Base-by-base conservation (phyloP, 2,888 invertebrate species). In the Scaptomyza caliginosa region DNA sequence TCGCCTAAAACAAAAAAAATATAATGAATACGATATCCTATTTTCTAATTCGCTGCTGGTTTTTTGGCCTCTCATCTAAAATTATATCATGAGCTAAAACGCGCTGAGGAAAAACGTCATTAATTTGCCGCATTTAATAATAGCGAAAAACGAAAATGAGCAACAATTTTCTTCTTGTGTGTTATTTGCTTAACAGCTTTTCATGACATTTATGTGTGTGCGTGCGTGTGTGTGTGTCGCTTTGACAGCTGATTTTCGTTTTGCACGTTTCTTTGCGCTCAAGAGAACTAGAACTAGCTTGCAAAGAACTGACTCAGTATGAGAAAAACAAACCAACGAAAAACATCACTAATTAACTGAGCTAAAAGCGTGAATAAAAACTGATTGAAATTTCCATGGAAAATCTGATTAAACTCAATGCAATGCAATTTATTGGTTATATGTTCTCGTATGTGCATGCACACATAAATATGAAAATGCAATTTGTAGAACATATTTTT, bases 31-130 rank as follows among this genome's bases (percentile, higher is more conserved):
- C n/a, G n/a, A 56, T 40, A 40, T 67, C 45, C 24, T 11, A 28
- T 21, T 45, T 30, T 50, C 28, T 26, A 7, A 39, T 39, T 38
- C 23, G 36, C 24, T 32, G 16, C 7, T 51, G 49, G 13, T 40
- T 64, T 34, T 39, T 43, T 10, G 24, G 13, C 46, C 30, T 32
- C 42, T 32, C 42, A 26, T 78, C 83, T 83, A 76, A 79, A 82
- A 72, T 77, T 85, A 79, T 66, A 74, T 57, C 58, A 50, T 58
- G 62, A 69, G 52, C 76, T 42, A 59, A 45, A 51, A n/a, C n/a
- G n/a, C 71, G 38, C 28, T 19, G 30, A 60, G 45, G 42, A 50
- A 63, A 84, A 81, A 78, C 86, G 86, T 82, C 81, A 82, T 77
- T 77, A 75, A 73, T 83, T 70, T 70, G 62, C 62, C 50, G 58